Percentiles rank a stretch among this genome's conserved stretches.
Evolutionary conservation across 92 coral and sea anemone species (phyloP).

Genomic region (Zoanthus sansibaricus): DNA sequence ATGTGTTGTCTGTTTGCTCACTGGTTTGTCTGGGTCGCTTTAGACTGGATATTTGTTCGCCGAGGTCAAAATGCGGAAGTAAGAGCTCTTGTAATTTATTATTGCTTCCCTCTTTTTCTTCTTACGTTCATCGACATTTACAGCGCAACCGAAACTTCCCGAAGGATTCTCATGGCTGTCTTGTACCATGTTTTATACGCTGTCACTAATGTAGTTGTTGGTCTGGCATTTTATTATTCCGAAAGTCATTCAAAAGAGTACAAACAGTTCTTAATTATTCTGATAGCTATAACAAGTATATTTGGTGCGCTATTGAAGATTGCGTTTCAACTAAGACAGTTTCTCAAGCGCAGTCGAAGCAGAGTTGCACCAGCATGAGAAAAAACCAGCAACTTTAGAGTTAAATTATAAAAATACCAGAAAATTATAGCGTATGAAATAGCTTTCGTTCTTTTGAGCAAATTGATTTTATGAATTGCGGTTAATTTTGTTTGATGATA

Average conservation of each 20-base stretch:
- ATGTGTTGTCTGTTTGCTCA: neutral
- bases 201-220: neutral
- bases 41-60: conserved; percentile 9
- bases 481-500: no score
- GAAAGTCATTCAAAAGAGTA: neutral
- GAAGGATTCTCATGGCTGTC: neutral
- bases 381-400: neutral
- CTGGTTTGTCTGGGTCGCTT: neutral
- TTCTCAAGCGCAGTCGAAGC: neutral
- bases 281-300: neutral
- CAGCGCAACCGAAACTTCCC: neutral
- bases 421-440: no score
- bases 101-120: conserved; percentile 3
- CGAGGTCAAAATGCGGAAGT: conserved; percentile 1
- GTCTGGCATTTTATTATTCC: neutral
- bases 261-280: neutral
- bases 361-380: neutral
- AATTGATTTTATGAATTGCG: no score
- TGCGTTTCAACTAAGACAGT: neutral
- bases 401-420: no score
- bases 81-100: neutral
- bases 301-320: neutral
- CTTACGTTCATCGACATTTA: conserved; percentile 10
- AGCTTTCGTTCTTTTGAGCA: no score
- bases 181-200: neutral